Conservation (phyloP, 2,888 invertebrate species). For the Eledona agricola region DNA sequence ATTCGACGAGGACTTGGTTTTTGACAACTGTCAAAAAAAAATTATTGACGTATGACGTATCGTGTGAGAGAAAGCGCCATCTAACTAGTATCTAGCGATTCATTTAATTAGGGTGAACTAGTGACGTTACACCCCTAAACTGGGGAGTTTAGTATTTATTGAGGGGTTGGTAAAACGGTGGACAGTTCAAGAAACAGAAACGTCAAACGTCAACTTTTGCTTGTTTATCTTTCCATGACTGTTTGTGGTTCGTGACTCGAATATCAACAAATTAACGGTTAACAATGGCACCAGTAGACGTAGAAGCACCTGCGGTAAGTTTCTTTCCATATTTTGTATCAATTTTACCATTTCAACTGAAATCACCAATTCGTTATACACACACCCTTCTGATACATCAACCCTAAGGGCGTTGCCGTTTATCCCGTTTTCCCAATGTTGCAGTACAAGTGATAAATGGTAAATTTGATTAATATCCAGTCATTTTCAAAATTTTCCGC, state of each 20-base stretch:
- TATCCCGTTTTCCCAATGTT: no score
- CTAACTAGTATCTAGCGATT: no score
- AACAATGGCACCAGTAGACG: slow-evolving; percentile 53
- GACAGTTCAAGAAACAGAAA: not conserved
- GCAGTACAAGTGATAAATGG: no score
- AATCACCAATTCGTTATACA: not conserved
- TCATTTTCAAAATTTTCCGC: no score
- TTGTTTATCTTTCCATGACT: not conserved
- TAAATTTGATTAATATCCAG: no score
- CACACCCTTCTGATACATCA: not conserved
- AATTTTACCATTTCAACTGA: not conserved
- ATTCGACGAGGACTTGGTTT: no score
- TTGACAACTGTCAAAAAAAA: no score
- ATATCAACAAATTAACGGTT: slow-evolving; percentile 30
- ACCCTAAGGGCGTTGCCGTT: not conserved
- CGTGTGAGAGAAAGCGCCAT: no score
- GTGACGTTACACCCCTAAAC: no score
- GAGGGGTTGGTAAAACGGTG: slow-evolving; percentile 4
- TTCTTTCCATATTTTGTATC: slow-evolving; percentile 1
- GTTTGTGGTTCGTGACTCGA: slow-evolving; percentile 17
- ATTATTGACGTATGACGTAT: no score
- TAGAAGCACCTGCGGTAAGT: slow-evolving; percentile 51
- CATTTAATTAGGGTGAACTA: no score
- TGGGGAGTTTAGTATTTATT: not conserved
- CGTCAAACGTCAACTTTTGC: slow-evolving; percentile 1